Evolutionary conservation across 2,113 vertebrate genomes (phyloP).

Genomic region (Calyptomena viridis): DNA sequence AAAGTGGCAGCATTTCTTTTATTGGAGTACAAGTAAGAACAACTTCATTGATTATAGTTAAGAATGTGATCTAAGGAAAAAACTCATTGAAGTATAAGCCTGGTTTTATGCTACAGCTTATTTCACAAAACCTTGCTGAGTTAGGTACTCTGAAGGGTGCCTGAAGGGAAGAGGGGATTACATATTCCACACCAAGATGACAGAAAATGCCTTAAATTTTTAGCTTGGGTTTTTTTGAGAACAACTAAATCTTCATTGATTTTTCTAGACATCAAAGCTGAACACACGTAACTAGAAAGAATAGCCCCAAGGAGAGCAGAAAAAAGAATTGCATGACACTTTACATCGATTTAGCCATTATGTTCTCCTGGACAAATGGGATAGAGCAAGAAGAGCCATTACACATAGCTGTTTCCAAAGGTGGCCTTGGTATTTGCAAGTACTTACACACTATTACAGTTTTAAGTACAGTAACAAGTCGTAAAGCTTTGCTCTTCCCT

Average conservation of each 20-base stretch:
- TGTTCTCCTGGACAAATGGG: not conserved
- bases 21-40: not conserved
- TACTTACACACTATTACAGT: conserved; percentile 6
- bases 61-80: not conserved
- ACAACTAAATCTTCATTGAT: conserved; percentile 54
- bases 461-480: not conserved
- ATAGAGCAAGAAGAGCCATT: conserved; percentile 25
- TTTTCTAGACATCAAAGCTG: conserved; percentile 36
- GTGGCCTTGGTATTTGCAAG: conserved; percentile 42
- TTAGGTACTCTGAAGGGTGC: not conserved
- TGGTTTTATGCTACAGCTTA: not conserved
- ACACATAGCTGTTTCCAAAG: not conserved
- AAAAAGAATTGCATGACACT: conserved; percentile 15
- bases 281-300: conserved; percentile 21
- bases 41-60: not conserved
- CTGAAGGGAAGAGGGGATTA: not conserved
- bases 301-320: not conserved
- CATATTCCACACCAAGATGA: not conserved
- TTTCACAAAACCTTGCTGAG: not conserved
- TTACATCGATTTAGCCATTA: conserved; percentile 42
- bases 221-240: not conserved
- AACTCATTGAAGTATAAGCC: not conserved
- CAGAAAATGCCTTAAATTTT: conserved; percentile 38
- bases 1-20: not conserved
- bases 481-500: not conserved